Evolutionary conservation across 2,888 invertebrate genomes (phyloP).

Genomic region (Villa cingulata): DNA sequence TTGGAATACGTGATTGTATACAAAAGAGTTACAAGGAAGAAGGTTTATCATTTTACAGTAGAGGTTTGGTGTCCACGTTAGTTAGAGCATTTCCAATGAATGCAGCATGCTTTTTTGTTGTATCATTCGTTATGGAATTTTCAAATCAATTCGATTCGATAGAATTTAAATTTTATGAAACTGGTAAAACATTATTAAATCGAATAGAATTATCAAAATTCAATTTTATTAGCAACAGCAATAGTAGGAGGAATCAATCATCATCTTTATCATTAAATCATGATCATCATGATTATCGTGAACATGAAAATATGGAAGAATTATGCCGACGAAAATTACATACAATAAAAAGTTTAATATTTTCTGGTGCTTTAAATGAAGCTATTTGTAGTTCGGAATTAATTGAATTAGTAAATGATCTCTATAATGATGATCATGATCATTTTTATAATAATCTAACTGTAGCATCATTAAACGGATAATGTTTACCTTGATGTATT

Average conservation of each 20-base stretch:
- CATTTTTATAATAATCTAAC: neutral
- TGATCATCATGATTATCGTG: conserved; percentile 1
- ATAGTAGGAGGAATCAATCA: neutral
- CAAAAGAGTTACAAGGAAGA: conserved; percentile 52
- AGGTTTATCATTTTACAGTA: conserved; percentile 56
- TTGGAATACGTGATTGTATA: conserved; percentile 60
- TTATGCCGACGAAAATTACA: conserved; percentile 7
- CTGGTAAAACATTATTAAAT: too few species aligned
- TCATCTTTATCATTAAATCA: neutral
- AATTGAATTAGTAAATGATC: conserved; percentile 23
- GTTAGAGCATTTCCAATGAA: conserved; percentile 85
- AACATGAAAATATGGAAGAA: conserved; percentile 3
- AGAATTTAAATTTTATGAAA: neutral
- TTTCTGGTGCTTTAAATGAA: conserved; percentile 25
- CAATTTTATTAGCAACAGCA: too few species aligned
- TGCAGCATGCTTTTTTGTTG: conserved; percentile 81
- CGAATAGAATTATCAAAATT: neutral
- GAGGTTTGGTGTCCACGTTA: conserved; percentile 65
- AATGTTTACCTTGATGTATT: too few species aligned
- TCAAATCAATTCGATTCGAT: neutral
- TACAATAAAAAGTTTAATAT: conserved; percentile 20
- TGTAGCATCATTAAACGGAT: neutral
- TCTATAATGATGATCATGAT: conserved; percentile 17
- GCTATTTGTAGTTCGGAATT: conserved; percentile 26
- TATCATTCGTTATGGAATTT: conserved; percentile 54